These are phyloP conservation scores for Chiroxiphia lanceolata DNA, from an alignment of 2,797 vertebrate species.

Conservation along the genomic window DNA sequence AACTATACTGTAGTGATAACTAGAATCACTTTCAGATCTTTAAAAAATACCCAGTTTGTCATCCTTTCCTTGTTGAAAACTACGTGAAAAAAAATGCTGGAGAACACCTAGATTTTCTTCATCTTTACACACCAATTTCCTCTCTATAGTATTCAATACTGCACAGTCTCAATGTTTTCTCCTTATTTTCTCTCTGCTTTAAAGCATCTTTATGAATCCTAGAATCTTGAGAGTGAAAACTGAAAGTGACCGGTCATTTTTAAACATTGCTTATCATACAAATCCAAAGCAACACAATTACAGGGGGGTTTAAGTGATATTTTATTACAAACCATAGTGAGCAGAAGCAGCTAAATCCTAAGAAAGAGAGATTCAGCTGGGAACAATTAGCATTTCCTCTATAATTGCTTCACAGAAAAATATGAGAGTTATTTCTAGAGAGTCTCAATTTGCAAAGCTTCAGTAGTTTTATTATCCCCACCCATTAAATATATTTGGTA, in stretches of 20 bases:
- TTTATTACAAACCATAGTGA: not conserved
- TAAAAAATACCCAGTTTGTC: not conserved
- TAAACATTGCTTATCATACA: not conserved
- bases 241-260: not conserved
- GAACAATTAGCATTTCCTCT: constrained; percentile 44
- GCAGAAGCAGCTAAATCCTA: not conserved
- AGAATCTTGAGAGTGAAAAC: not conserved
- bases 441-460: constrained; percentile 51
- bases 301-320: not conserved
- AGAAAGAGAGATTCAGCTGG: not conserved
- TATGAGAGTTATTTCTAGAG: constrained; percentile 47
- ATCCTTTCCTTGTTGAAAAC: not conserved
- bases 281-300: not conserved
- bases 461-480: constrained; percentile 37
- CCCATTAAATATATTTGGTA: constrained; percentile 28
- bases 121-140: not conserved
- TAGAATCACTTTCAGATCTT: not conserved
- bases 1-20: not conserved
- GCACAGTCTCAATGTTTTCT: not conserved
- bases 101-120: not conserved
- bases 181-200: not conserved
- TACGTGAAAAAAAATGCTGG: not conserved
- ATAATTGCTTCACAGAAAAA: constrained; percentile 45
- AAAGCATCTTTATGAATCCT: not conserved
- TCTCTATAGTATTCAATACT: not conserved